phyloP scores from a whole-genome alignment of 2,797 vertebrate genomes.

The Gallirallus australis region DNA sequence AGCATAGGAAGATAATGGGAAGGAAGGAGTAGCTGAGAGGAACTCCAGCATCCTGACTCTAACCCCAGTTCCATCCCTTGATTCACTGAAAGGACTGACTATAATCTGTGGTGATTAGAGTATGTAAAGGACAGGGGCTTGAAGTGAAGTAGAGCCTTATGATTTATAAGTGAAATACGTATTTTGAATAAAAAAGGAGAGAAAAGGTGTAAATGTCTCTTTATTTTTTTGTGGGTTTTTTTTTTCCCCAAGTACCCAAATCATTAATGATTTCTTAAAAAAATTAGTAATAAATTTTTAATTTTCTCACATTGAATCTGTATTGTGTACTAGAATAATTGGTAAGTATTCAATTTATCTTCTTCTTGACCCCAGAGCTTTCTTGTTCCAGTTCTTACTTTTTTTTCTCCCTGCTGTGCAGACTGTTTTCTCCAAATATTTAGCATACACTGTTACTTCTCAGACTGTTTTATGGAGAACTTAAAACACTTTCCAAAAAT shows the following conservation, averaged over 20 bases:
- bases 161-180: neutral
- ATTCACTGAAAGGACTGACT: neutral
- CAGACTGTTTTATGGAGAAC: neutral
- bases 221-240: neutral
- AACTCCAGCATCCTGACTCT: neutral
- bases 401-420: neutral
- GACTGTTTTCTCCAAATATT: neutral
- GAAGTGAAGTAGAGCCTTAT: neutral
- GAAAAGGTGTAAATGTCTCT: neutral
- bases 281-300: neutral
- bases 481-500: neutral
- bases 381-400: neutral
- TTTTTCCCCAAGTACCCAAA: neutral
- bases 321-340: neutral
- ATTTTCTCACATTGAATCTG: neutral
- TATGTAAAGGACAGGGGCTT: neutral
- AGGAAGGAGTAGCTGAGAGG: neutral
- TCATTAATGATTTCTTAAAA: neutral
- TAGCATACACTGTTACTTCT: neutral
- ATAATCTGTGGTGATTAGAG: neutral
- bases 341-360: neutral
- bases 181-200: neutral
- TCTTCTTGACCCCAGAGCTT: neutral
- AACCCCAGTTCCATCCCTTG: neutral
- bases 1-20: neutral